Evolutionary conservation across 2,888 invertebrate genomes (phyloP), one percentile per base, ranked within the genome.

Genomic region (Drosophila austrosaltans): DNA sequence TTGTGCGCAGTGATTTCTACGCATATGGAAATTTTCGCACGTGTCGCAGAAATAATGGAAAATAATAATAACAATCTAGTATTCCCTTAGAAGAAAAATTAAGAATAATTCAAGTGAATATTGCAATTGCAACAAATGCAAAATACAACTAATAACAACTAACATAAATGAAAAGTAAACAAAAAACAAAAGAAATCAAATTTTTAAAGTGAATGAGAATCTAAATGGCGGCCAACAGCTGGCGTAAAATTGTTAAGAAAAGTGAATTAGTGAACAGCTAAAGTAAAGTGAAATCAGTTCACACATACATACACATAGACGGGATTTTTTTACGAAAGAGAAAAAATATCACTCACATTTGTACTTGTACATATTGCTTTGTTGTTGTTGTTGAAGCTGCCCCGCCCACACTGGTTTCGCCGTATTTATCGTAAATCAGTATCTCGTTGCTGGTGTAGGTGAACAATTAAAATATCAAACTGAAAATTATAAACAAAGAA

Each of bases 1-100:
- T 44, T 48, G 48, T 48, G 48, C 77, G 71, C 66, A 75, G 77
- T 79, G 75, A 76, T 69, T 66, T 56, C 75, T 65, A 65, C 69
- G 42, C 66, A 60, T 65, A 63, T 69, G 42, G 66, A 60, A 53
- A 53, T 30, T 53, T 61, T 63, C 76, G 79, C 67, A 68, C 72
- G 63, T 77, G 68, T 71, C 77, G 61, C 40, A 58, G 58, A 56
- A 75, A 76, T 48, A 40, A 28, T 66, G 30, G 10, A 54, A 68
- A 60, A 66, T 40, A 53, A 63, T 64, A 61, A 60, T 62, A 42
- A 57, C 22, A 25, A 60, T 53, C 63, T 53, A 44, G 12, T 53
- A 28, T 48, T 48, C 22, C 22, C 22, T 8, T 8, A 28, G 25
- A 57, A 40, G 53, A 20, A 59, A 62, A 59, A 57, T 30, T 32